Evolutionary conservation across 2,797 vertebrate genomes (phyloP).

Genomic region (Aldrovandia affinis): DNA sequence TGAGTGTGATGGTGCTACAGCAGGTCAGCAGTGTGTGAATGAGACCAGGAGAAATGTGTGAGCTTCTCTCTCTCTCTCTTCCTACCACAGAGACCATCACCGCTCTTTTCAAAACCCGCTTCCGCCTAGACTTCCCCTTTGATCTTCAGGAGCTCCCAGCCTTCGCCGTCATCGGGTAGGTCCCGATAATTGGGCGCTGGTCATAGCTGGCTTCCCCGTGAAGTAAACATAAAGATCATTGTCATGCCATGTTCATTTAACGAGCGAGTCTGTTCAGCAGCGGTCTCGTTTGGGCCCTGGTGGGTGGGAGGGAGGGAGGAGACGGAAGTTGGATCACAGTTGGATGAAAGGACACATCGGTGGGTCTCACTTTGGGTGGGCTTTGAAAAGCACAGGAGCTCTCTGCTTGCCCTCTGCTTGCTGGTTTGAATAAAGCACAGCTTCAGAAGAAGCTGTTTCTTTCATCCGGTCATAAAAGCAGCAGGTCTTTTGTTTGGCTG

Average conservation of each 20-base stretch:
- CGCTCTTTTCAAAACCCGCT: constrained; percentile 93
- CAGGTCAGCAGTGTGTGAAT: background rate
- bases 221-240: background rate
- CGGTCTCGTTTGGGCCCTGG: background rate
- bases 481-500: background rate
- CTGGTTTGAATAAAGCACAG: background rate
- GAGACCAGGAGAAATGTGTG: background rate
- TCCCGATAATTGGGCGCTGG: background rate
- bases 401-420: background rate
- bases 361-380: constrained; percentile 13
- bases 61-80: background rate
- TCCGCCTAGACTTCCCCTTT: constrained; percentile 94
- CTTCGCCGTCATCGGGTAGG: constrained; percentile 95
- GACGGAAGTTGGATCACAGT: background rate
- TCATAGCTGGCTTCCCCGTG: background rate
- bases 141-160: constrained; percentile 96
- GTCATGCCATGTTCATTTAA: background rate
- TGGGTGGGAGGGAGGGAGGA: no score
- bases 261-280: background rate
- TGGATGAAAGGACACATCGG: constrained; percentile 25
- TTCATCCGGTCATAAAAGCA: constrained; percentile 6
- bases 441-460: constrained; percentile 17
- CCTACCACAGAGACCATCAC: constrained; percentile 88
- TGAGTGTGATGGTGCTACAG: background rate
- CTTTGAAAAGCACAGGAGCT: constrained; percentile 37